phyloP scores from a whole-genome alignment of 2,888 invertebrate species.

The Limnephilus lunatus region DNA sequence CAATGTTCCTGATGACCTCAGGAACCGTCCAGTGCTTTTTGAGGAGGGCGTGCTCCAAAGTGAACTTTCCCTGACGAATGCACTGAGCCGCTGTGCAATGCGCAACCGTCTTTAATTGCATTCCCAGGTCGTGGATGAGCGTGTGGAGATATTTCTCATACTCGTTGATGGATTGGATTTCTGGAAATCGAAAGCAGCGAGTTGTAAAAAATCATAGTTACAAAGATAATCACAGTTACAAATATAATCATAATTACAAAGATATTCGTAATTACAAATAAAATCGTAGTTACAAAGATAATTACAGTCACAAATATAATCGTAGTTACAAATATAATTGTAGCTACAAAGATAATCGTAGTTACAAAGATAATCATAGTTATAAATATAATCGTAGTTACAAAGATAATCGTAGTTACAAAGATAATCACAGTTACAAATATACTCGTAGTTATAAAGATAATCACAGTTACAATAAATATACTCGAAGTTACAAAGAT shows the following conservation, averaged over 20 bases:
- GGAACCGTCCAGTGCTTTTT: slow-evolving; percentile 89
- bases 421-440: too few species aligned
- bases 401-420: too few species aligned
- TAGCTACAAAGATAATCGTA: background rate
- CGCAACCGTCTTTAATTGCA: slow-evolving; percentile 87
- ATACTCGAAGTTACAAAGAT: background rate
- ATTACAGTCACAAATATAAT: background rate
- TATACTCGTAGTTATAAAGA: too few species aligned
- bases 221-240: too few species aligned
- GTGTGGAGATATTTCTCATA: slow-evolving; percentile 85
- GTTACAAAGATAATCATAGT: background rate
- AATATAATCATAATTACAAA: too few species aligned
- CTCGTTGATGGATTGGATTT: slow-evolving; percentile 93
- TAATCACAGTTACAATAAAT: too few species aligned
- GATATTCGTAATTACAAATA: too few species aligned
- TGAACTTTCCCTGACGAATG: slow-evolving; percentile 89
- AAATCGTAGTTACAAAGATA: background rate
- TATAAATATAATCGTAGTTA: too few species aligned
- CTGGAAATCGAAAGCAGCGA: slow-evolving; percentile 76
- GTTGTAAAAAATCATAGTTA: background rate
- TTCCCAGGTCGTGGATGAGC: slow-evolving; percentile 90
- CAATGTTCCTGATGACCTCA: slow-evolving; percentile 76
- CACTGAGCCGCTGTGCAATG: slow-evolving; percentile 89
- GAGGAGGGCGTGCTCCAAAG: slow-evolving; percentile 85
- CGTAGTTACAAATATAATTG: background rate